Conservation (phyloP, 2,113 vertebrate species). For the Gyps fulvus region DNA sequence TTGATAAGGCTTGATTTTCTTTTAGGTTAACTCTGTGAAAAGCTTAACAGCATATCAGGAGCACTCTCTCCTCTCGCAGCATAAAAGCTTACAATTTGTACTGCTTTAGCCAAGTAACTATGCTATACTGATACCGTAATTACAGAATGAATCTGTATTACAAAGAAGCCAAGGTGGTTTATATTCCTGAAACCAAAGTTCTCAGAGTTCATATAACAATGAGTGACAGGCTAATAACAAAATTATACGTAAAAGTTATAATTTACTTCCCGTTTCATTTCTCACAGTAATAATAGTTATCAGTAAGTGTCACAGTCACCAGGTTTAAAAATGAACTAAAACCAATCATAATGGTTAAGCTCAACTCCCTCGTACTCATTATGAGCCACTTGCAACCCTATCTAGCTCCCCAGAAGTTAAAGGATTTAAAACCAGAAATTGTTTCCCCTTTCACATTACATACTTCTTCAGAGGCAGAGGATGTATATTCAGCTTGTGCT, state of each 20-base stretch:
- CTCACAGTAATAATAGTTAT: neutral
- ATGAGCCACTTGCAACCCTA: neutral
- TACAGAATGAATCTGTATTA: neutral
- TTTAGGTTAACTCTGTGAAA: neutral
- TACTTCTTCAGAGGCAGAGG: conserved; percentile 87
- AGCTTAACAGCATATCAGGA: neutral
- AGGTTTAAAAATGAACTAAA: neutral
- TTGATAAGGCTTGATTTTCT: neutral
- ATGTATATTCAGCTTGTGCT: conserved; percentile 79
- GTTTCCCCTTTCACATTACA: conserved; percentile 29
- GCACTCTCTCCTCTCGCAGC: neutral
- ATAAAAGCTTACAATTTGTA: neutral
- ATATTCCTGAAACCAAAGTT: neutral
- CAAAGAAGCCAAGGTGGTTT: neutral
- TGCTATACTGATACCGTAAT: neutral
- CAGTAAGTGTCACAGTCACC: neutral
- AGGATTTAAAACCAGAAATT: neutral
- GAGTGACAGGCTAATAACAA: neutral
- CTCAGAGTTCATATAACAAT: neutral
- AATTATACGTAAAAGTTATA: neutral
- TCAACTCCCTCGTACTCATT: neutral
- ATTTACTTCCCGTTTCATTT: neutral
- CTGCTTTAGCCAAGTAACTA: neutral
- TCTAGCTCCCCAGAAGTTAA: neutral
- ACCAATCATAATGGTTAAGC: neutral